Evolutionary conservation across 1,140 invertebrate genomes (phyloP).

Genomic region (Dinoponera quadriceps): DNA sequence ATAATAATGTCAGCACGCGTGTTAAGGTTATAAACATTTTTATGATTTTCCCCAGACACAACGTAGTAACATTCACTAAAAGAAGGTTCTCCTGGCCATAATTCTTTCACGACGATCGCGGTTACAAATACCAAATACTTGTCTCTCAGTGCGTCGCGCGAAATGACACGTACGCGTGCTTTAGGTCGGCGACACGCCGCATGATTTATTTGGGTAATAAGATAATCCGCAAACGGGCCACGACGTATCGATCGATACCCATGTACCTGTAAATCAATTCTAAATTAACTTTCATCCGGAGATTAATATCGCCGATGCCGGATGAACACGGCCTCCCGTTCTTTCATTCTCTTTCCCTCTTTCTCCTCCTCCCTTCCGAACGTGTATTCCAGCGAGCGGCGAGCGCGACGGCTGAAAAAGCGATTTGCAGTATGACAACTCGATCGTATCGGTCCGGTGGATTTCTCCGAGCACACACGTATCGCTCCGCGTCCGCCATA

Average conservation of each 20-base stretch:
- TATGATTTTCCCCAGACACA: too few species aligned
- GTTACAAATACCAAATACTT: too few species aligned
- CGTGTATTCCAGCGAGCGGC: not conserved
- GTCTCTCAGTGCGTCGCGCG: too few species aligned
- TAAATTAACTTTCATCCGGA: conserved; percentile 58
- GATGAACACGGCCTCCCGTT: not conserved
- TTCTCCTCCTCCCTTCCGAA: not conserved
- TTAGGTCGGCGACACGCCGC: not conserved
- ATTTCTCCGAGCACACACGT: conserved; percentile 43
- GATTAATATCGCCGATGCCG: conserved; percentile 55
- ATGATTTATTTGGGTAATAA: conserved; percentile 48
- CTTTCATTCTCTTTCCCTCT: not conserved
- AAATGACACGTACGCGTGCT: not conserved
- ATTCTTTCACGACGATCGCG: too few species aligned
- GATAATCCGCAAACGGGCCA: conserved; percentile 35
- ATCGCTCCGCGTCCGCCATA: conserved; percentile 62
- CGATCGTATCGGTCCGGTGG: conserved; percentile 52
- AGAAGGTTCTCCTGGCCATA: too few species aligned
- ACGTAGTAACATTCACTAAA: too few species aligned
- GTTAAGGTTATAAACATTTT: too few species aligned
- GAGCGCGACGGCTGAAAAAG: conserved; percentile 42
- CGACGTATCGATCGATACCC: conserved; percentile 39
- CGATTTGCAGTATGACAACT: conserved; percentile 60
- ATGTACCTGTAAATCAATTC: conserved; percentile 60
- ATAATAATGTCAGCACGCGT: too few species aligned